These are phyloP conservation scores for Mohoua ochrocephala DNA, from an alignment of 2,113 vertebrate genomes.

Conservation along the genomic window DNA sequence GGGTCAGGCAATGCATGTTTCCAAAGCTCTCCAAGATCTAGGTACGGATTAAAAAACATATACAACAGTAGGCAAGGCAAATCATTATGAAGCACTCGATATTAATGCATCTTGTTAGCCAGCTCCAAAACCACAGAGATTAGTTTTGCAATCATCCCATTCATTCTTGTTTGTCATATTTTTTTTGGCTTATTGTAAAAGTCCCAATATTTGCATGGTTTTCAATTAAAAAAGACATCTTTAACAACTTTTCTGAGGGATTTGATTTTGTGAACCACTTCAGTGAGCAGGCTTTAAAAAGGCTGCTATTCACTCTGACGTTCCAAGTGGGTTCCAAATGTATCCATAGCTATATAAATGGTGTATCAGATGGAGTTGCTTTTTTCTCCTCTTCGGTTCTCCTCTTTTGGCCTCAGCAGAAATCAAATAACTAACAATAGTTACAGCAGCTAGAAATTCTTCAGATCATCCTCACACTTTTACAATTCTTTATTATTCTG, in stretches of 20 bases:
- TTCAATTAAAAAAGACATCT: background rate
- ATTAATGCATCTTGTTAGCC: background rate
- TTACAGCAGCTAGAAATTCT: background rate
- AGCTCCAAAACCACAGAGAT: background rate
- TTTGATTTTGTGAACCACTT: background rate
- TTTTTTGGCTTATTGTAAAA: background rate
- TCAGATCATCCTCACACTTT: background rate
- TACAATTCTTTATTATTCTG: background rate
- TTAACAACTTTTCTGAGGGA: background rate
- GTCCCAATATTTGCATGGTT: background rate
- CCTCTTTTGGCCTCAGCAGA: background rate
- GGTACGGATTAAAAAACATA: background rate
- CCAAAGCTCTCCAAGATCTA: background rate
- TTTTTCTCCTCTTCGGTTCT: background rate
- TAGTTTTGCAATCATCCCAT: background rate
- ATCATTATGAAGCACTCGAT: background rate
- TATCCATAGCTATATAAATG: background rate
- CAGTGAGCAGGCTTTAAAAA: background rate
- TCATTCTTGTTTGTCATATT: background rate
- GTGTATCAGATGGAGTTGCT: background rate
- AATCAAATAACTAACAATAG: background rate
- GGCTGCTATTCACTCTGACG: background rate
- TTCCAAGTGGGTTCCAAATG: background rate
- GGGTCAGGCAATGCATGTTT: accelerated
- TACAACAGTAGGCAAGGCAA: background rate